phyloP scores from a whole-genome alignment of 2,797 vertebrate species.

The Lateolabrax maculatus region DNA sequence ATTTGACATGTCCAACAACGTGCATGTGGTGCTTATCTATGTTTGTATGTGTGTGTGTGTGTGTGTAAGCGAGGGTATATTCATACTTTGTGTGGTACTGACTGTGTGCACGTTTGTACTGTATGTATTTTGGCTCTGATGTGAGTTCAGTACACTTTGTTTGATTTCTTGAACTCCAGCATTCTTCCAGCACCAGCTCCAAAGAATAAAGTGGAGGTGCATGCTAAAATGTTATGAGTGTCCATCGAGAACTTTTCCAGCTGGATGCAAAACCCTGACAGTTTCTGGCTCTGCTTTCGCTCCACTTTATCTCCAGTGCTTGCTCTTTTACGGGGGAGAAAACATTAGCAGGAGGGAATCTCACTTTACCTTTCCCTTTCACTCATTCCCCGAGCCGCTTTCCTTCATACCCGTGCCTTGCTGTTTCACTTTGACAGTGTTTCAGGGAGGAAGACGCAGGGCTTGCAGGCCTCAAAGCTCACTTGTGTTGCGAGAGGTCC shows the following conservation, averaged over 20 bases:
- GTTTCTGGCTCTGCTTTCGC: constrained; percentile 52
- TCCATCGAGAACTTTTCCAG: constrained; percentile 56
- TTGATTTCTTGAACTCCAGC: constrained; percentile 57
- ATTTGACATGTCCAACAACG: constrained; percentile 5
- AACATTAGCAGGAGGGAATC: constrained; percentile 42
- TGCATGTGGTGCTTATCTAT: constrained; percentile 3
- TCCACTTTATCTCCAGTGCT: constrained; percentile 58
- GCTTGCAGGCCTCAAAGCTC: constrained; percentile 28
- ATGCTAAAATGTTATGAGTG: constrained; percentile 57
- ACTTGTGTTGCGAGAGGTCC: constrained; percentile 29
- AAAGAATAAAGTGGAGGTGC: constrained; percentile 53
- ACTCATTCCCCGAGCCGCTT: constrained; percentile 8
- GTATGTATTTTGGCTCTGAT: constrained; percentile 41
- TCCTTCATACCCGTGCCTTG: constrained; percentile 4
- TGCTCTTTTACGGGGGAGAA: constrained; percentile 39
- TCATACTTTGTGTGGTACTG: background rate
- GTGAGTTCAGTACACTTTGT: constrained; percentile 31
- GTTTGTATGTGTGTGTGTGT: background rate
- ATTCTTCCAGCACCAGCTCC: constrained; percentile 42
- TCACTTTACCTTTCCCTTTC: constrained; percentile 29
- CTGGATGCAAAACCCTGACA: constrained; percentile 52
- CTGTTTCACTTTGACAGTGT: constrained; percentile 41
- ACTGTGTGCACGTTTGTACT: background rate
- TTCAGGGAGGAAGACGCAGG: constrained; percentile 12
- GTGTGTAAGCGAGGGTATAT: background rate